Base-by-base conservation (phyloP, 2,888 invertebrate genomes). In the Germaria angustata region DNA sequence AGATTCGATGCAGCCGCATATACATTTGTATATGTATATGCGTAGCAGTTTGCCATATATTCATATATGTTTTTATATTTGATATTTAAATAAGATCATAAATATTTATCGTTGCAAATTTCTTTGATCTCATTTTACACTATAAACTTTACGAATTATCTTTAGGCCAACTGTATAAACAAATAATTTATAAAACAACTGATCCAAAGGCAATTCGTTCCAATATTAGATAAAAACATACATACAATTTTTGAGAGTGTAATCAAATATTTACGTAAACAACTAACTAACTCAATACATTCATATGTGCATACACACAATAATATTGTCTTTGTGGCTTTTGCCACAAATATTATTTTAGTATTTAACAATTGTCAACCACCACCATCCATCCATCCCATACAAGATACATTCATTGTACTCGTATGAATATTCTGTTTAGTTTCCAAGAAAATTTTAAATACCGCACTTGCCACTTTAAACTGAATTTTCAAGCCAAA, bases 401-500 rank as follows among this genome's bases (percentile, higher is more conserved):
- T 77, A 49, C 59, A 22, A 22, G 63, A 73, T 63, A 32, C 17
- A 63, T 63, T 39, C 57, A 71, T 41, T 65, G 34, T 20, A 71
- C 9, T 66, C 51, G 72, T 41, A 63, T 71, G 65, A 79, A 65
- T 72, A 72, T 69, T 82, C 22, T 79, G 75, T 53, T 76, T 71
- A 72, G 71, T 81, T 84, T 81, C 84, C 71, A 79, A 71, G 84
- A 84, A 84, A 84, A 79, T 66, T 79, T 79, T 75, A 84, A 84
- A 84, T 84, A 41, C 78, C 78, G 80, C 80, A 77, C 77, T 84
- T 84, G 73, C 77, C 65, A 71, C 84, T 69, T 81, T 75, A 82
- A 79, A 71, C 51, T 75, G 71, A 82, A 82, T 79, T 79, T 79
- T 82, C 75, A 71, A 51, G 66, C 32, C 72, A 66, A 59, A 39